Percentiles rank a stretch among this genome's conserved stretches.
These are phyloP conservation scores for Gila robusta DNA, from an alignment of 2,797 vertebrate species.

Conservation along the genomic window DNA sequence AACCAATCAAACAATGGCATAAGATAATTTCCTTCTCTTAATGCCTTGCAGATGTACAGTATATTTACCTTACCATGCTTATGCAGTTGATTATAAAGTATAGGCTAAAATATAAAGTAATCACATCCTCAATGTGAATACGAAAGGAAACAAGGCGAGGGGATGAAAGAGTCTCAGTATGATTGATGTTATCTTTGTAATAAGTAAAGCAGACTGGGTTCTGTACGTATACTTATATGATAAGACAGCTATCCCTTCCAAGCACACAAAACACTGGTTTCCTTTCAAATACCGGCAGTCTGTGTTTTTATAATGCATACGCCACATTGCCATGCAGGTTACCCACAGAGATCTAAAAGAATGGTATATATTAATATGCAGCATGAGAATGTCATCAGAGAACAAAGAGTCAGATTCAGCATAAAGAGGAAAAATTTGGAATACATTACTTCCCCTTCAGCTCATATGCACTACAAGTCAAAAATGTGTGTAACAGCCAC, in stretches of 20 bases:
- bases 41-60: not conserved
- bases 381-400: conserved; percentile 28
- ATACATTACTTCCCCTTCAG: conserved; percentile 9
- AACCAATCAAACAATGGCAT: conserved; percentile 9
- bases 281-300: conserved; percentile 42
- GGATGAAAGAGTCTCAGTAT: conserved; percentile 5
- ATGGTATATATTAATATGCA: conserved; percentile 41
- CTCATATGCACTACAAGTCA: not conserved
- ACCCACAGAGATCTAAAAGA: conserved; percentile 43
- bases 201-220: not conserved
- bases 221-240: not conserved
- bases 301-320: conserved; percentile 47
- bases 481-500: not conserved
- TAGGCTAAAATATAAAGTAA: not conserved
- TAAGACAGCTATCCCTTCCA: conserved; percentile 13
- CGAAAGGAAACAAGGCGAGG: not conserved
- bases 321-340: conserved; percentile 34
- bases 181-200: conserved; percentile 27
- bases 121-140: conserved; percentile 16
- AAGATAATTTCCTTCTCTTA: not conserved
- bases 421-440: not conserved
- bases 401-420: conserved; percentile 28
- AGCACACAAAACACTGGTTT: conserved; percentile 15
- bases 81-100: not conserved
- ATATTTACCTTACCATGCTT: not conserved